phyloP scores from a whole-genome alignment of 2,797 vertebrate genomes.

The Danio tinwini region DNA sequence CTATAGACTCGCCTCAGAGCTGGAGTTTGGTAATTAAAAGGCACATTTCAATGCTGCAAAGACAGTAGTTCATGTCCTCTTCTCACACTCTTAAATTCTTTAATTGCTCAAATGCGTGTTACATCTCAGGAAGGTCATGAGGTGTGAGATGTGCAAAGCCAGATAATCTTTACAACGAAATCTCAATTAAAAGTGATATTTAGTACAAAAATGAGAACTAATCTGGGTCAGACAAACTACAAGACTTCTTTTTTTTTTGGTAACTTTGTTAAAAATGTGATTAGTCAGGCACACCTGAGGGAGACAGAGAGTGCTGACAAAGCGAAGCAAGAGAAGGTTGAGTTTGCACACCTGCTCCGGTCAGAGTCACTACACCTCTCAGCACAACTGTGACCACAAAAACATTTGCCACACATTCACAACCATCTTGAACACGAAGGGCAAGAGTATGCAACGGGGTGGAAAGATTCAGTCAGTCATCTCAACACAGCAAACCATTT shows the following conservation, averaged over 20 bases:
- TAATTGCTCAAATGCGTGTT: conserved; percentile 1
- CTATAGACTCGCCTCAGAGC: conserved; percentile 10
- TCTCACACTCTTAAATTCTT: conserved; percentile 1
- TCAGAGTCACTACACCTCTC: conserved; percentile 46
- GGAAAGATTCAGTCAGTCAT: background rate
- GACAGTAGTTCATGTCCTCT: background rate
- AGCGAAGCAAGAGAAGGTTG: conserved; percentile 15
- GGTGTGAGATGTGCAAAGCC: background rate
- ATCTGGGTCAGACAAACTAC: conserved; percentile 44
- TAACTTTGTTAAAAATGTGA: conserved; percentile 38
- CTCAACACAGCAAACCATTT: background rate
- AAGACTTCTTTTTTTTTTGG: conserved; percentile 17
- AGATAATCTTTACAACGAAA: background rate
- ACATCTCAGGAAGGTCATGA: background rate
- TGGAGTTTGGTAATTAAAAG: conserved; percentile 25
- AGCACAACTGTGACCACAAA: conserved; percentile 37
- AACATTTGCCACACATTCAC: conserved; percentile 14
- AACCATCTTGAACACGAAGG: background rate
- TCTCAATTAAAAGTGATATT: conserved; percentile 30
- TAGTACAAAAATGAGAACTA: background rate
- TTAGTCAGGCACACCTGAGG: conserved; percentile 43
- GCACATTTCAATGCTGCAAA: background rate
- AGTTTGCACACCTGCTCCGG: conserved; percentile 48
- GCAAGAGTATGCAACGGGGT: background rate
- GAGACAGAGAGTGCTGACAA: conserved; percentile 22